Evolutionary conservation across 1,140 invertebrate genomes (phyloP).

Genomic region (Zaprionus africanus): DNA sequence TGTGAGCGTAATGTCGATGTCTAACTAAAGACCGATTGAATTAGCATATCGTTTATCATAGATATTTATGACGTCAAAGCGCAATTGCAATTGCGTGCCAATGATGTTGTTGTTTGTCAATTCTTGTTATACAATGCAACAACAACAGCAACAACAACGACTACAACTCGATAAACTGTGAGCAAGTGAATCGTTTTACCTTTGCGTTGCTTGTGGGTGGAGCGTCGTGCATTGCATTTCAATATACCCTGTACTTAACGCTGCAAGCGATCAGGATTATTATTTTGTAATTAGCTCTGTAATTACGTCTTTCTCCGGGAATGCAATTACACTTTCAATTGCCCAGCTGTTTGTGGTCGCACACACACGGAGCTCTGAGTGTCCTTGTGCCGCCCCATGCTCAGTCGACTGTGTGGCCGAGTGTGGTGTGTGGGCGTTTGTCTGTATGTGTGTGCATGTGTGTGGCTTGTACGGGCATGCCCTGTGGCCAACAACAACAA

Average conservation of each 20-base stretch:
- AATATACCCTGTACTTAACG: not conserved
- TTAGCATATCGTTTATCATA: not conserved
- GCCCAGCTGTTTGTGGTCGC: constrained; percentile 14
- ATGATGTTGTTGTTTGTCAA: constrained; percentile 8
- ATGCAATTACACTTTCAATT: constrained; percentile 29
- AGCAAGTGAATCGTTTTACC: not conserved
- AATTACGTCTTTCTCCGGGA: constrained; percentile 16
- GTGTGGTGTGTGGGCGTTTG: not conserved
- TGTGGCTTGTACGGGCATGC: constrained; percentile 13
- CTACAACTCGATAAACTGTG: not conserved
- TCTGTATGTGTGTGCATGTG: not conserved
- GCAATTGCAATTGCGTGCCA: constrained; percentile 16
- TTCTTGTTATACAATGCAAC: constrained; percentile 13
- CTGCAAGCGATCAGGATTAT: constrained; percentile 5
- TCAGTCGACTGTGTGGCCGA: not conserved
- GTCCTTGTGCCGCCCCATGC: not conserved
- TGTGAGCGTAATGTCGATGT: not conserved
- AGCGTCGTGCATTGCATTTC: not conserved
- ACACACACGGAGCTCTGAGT: constrained; percentile 13
- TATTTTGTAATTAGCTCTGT: constrained; percentile 19
- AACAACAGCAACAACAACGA: constrained; percentile 13
- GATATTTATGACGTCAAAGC: constrained; percentile 21
- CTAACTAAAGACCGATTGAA: not conserved
- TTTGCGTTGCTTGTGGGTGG: not conserved
- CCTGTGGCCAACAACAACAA: constrained; percentile 10